phyloP scores from a whole-genome alignment of 1,140 invertebrate species.

The Charaxes varanes region DNA sequence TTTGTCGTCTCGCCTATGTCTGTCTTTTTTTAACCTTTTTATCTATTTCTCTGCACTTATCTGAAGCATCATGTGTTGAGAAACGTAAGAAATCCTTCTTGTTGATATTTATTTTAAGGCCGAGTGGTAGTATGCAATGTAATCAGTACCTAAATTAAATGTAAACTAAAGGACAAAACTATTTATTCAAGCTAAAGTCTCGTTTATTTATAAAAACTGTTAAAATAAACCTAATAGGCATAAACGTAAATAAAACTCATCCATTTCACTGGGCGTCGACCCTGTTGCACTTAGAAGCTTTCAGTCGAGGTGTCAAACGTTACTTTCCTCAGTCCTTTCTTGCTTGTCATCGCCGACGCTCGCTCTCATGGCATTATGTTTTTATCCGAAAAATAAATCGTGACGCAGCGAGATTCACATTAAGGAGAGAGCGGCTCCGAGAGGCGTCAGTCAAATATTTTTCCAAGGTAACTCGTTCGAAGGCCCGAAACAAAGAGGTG shows the following conservation, averaged over 20 bases:
- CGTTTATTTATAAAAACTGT: too few relatives aligned
- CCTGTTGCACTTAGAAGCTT: slow-evolving; percentile 52
- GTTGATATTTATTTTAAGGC: too few relatives aligned
- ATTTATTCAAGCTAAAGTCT: too few relatives aligned
- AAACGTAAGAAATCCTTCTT: too few relatives aligned
- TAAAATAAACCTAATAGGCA: too few relatives aligned
- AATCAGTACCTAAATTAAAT: too few relatives aligned
- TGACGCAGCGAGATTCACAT: slow-evolving; percentile 33
- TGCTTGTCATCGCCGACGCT: slow-evolving; percentile 44
- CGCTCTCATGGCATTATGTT: slow-evolving; percentile 32
- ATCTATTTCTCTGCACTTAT: too few relatives aligned
- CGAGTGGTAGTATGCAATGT: too few relatives aligned
- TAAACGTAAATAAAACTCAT: slow-evolving; percentile 8
- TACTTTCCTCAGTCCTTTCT: slow-evolving; percentile 48
- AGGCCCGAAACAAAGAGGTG: slow-evolving; percentile 55
- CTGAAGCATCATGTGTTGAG: too few relatives aligned
- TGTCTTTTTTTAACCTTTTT: too few relatives aligned
- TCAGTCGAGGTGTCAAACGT: slow-evolving; percentile 46
- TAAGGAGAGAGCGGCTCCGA: slow-evolving; percentile 22
- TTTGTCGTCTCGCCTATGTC: too few relatives aligned
- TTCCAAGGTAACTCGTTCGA: slow-evolving; percentile 52
- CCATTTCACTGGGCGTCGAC: slow-evolving; percentile 22
- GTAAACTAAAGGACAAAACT: too few relatives aligned
- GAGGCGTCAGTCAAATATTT: slow-evolving; percentile 45
- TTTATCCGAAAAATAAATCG: slow-evolving; percentile 32